Evolutionary conservation across 2,888 invertebrate genomes (phyloP).

Genomic region (Blastobasis lacticolella): DNA sequence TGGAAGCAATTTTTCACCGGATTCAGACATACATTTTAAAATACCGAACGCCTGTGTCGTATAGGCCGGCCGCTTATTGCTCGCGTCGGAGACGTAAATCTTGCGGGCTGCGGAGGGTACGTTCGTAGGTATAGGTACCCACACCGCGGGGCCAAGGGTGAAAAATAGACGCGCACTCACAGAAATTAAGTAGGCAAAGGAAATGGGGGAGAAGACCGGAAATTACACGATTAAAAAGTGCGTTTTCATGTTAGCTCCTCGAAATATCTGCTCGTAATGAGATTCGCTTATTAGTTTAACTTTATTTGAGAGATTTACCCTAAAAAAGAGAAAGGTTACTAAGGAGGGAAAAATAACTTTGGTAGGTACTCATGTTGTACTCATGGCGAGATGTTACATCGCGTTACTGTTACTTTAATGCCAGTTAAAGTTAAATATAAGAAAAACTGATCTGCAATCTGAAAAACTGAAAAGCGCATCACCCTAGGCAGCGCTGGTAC

Average conservation of each 20-base stretch:
- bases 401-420: no score
- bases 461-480: no score
- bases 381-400: no score
- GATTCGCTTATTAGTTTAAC: neutral
- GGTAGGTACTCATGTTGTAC: no score
- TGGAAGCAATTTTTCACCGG: conserved; percentile 63
- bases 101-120: conserved; percentile 33
- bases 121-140: conserved; percentile 6
- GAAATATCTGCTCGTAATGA: neutral
- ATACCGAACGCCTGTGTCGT: conserved; percentile 51
- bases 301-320: no score
- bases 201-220: neutral
- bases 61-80: conserved; percentile 50
- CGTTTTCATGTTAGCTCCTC: neutral
- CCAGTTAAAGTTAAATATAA: no score
- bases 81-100: conserved; percentile 61
- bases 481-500: no score
- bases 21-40: conserved; percentile 66
- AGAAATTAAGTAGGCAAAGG: conserved; percentile 52
- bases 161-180: conserved; percentile 62
- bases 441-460: no score
- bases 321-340: no score
- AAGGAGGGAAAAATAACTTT: no score
- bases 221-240: neutral
- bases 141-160: conserved; percentile 40